Percentiles rank a stretch among this genome's conserved stretches.
These are phyloP conservation scores for Pollicipes pollicipes DNA, from an alignment of 1,140 invertebrate genomes.

Conservation along the genomic window DNA sequence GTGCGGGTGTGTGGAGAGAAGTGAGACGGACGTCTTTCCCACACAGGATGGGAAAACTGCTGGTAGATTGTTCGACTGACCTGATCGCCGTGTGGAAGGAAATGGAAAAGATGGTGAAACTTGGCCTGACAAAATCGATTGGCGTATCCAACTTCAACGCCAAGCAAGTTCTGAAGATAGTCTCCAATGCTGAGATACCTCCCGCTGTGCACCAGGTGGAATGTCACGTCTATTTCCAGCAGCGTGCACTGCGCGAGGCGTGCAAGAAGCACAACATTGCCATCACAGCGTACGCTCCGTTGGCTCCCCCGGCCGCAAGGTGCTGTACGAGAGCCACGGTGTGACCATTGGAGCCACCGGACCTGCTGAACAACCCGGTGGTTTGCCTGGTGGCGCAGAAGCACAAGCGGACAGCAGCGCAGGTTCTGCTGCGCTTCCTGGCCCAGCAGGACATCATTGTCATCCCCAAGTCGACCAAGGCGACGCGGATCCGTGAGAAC, in stretches of 20 bases:
- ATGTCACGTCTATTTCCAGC: not conserved
- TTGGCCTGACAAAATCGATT: not conserved
- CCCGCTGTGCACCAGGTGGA: not conserved
- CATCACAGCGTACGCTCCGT: not conserved
- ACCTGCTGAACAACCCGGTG: slow-evolving; percentile 4
- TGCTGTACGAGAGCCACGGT: not conserved
- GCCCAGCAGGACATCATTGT: slow-evolving; percentile 23
- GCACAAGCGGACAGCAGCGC: slow-evolving; percentile 22
- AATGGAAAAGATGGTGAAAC: not conserved
- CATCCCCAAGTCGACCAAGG: slow-evolving; percentile 24
- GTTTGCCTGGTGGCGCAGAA: slow-evolving; percentile 20
- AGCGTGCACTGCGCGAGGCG: not conserved
- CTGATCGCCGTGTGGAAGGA: not conserved
- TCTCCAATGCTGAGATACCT: not conserved
- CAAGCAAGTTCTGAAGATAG: not conserved
- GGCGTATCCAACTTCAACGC: not conserved
- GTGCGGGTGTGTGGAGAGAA: slow-evolving; percentile 13
- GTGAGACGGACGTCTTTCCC: not conserved
- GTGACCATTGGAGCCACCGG: not conserved
- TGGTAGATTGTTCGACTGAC: not conserved
- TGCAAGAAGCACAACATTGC: not conserved
- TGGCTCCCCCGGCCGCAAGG: not conserved
- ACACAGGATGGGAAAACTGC: not conserved
- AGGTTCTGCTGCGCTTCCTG: slow-evolving; percentile 26
- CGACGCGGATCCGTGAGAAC: slow-evolving; percentile 23